Evolutionary conservation across 2,797 vertebrate species (phyloP).

Genomic region (Streptopelia turtur): DNA sequence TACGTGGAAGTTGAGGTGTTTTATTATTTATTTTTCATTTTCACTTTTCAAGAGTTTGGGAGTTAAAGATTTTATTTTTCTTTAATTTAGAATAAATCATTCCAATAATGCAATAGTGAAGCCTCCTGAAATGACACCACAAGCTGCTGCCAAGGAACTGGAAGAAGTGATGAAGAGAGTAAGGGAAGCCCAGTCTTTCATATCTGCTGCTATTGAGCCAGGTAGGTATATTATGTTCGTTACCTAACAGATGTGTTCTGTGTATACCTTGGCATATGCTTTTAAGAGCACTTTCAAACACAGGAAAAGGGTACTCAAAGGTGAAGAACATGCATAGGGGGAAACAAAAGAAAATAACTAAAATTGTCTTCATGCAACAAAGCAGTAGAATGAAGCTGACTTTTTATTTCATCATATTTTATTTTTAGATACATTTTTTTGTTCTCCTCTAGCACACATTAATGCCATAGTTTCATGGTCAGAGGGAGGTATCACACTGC

Average conservation of each 20-base stretch:
- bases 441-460: neutral
- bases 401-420: neutral
- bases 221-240: conserved; percentile 74
- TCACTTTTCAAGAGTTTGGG: neutral
- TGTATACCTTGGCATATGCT: neutral
- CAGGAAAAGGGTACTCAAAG: neutral
- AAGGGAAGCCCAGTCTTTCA: conserved; percentile 94
- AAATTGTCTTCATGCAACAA: neutral
- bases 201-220: conserved; percentile 96
- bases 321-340: neutral
- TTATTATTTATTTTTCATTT: neutral
- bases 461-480: neutral
- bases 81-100: conserved; percentile 92
- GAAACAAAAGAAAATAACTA: neutral
- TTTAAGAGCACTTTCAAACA: neutral
- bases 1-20: neutral
- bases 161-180: conserved; percentile 98
- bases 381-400: neutral
- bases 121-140: conserved; percentile 95
- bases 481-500: neutral
- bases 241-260: neutral
- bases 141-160: conserved; percentile 96
- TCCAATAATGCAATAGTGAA: conserved; percentile 99
- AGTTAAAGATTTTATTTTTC: neutral
- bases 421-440: neutral